A percentile compares a stretch with the other conserved stretches of the same genome.
Conservation (phyloP, 2,113 vertebrate genomes). For the Pelecanus crispus region DNA sequence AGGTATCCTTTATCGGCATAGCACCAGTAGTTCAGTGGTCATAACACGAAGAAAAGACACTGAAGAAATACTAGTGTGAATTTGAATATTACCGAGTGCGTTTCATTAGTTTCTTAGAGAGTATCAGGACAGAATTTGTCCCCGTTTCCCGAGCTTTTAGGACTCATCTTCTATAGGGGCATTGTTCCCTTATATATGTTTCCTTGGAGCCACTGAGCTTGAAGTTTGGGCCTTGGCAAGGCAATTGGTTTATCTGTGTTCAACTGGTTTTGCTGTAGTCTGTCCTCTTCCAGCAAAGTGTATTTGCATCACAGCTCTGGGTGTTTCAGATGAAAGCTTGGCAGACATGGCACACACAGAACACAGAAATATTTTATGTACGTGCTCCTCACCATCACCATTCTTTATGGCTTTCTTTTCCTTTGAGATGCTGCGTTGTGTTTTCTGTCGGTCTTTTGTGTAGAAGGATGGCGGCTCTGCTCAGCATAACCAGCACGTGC, state of each 20-base stretch:
- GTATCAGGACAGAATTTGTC: background rate
- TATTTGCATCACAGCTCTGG: background rate
- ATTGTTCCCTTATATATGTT: background rate
- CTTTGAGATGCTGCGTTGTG: background rate
- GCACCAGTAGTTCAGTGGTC: background rate
- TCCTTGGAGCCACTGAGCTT: background rate
- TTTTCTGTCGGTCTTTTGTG: background rate
- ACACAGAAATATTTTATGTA: background rate
- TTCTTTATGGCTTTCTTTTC: background rate
- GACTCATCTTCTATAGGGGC: background rate
- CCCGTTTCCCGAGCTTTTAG: background rate
- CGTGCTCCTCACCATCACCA: background rate
- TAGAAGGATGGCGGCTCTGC: background rate
- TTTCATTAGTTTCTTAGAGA: background rate
- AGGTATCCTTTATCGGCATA: background rate
- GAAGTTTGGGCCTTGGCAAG: background rate
- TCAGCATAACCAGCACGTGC: background rate
- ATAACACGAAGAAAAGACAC: background rate
- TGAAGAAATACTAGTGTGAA: background rate
- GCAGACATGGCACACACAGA: background rate
- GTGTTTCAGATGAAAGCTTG: background rate
- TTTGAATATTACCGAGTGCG: background rate
- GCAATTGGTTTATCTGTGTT: background rate
- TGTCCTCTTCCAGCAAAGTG: background rate
- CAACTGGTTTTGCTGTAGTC: background rate